These are phyloP conservation scores for Smithornis capensis DNA, from an alignment of 2,113 vertebrate genomes.

Conservation along the genomic window DNA sequence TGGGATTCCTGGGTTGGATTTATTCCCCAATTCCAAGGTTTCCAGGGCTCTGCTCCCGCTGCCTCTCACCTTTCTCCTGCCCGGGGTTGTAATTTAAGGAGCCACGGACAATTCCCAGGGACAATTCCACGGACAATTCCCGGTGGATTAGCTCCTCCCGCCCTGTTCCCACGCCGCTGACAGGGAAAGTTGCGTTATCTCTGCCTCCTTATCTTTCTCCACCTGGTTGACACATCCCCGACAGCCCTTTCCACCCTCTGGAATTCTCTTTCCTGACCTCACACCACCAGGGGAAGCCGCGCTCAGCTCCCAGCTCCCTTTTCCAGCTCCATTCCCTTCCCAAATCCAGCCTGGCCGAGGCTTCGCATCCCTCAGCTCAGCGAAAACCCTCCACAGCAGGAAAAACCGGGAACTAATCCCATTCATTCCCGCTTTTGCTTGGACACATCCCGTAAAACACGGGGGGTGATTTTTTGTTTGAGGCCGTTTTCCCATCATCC, in stretches of 20 bases:
- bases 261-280: background rate
- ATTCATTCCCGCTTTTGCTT: rapidly evolving
- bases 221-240: background rate
- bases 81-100: background rate
- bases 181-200: background rate
- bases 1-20: background rate
- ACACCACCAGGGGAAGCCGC: background rate
- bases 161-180: background rate
- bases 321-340: background rate
- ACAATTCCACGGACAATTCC: background rate
- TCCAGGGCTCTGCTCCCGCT: background rate
- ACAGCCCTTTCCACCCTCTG: background rate
- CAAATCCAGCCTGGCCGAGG: background rate
- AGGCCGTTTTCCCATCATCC: background rate
- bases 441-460: background rate
- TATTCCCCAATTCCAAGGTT: background rate
- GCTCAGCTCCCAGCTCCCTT: background rate
- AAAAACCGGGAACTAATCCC: background rate
- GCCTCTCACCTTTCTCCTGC: background rate
- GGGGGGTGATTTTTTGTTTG: background rate
- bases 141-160: background rate
- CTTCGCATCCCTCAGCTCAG: background rate
- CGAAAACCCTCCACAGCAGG: background rate
- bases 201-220: background rate
- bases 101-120: background rate